A percentile compares a stretch with the other conserved stretches of the same genome.
Conservation (phyloP, 2,888 invertebrate genomes). For the Gisinianus flammeolus region DNA sequence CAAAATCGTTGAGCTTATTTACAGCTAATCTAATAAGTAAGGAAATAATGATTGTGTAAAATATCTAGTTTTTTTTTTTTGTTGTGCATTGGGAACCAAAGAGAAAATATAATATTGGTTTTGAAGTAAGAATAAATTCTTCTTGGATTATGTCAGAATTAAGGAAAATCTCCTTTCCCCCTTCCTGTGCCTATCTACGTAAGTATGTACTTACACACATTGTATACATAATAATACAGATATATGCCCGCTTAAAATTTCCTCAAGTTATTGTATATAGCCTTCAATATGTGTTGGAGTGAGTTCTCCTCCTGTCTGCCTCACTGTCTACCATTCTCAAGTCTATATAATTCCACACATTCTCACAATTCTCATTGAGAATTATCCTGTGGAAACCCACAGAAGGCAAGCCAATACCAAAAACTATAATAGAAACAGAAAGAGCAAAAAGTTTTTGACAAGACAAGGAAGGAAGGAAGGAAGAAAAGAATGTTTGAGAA, state of each 20-base stretch:
- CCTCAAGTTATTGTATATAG: not conserved
- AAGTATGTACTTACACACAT: too few relatives aligned
- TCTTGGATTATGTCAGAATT: slow-evolving; percentile 43
- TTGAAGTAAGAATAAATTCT: slow-evolving; percentile 25
- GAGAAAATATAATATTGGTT: slow-evolving; percentile 34
- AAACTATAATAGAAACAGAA: not conserved
- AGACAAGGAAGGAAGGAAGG: slow-evolving; percentile 15
- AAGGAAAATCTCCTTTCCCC: slow-evolving; percentile 20
- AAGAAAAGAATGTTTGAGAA: not conserved
- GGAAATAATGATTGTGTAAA: too few relatives aligned
- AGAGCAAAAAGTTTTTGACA: not conserved
- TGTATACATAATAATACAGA: too few relatives aligned
- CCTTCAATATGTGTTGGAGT: too few relatives aligned
- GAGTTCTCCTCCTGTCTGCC: not conserved
- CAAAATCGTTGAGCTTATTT: not conserved
- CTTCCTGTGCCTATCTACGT: not conserved
- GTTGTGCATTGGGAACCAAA: not conserved
- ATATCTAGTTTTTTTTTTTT: slow-evolving; percentile 1
- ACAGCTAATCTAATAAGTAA: not conserved
- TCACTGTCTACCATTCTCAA: not conserved
- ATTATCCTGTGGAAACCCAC: too few relatives aligned
- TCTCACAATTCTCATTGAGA: too few relatives aligned
- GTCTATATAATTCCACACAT: not conserved
- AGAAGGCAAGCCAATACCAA: not conserved
- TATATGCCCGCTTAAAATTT: not conserved